Evolutionary conservation across 2,113 vertebrate species (phyloP).

Genomic region (Symphodus melops): DNA sequence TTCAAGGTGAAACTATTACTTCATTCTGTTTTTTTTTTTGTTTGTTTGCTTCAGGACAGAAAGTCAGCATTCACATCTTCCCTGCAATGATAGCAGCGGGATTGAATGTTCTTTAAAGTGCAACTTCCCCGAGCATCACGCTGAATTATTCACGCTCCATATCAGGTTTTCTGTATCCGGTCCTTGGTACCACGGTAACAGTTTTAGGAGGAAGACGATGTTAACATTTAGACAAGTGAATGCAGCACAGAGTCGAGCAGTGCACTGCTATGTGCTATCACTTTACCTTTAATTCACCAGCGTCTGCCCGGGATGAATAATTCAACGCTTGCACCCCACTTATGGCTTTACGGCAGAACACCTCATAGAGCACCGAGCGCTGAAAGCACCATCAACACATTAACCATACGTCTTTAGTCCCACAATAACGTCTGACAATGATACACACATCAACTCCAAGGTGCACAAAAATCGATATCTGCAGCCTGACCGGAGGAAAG

Average conservation of each 20-base stretch:
- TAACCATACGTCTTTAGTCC: background rate
- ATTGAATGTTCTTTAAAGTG: slow-evolving; percentile 41
- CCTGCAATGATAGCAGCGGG: slow-evolving; percentile 2
- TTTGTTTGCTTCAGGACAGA: background rate
- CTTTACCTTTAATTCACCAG: slow-evolving; percentile 80
- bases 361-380: background rate
- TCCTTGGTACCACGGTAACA: slow-evolving; percentile 33
- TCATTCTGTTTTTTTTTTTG: background rate
- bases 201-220: slow-evolving; percentile 52
- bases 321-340: slow-evolving; percentile 61
- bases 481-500: background rate
- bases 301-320: slow-evolving; percentile 73
- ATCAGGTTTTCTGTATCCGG: slow-evolving; percentile 58
- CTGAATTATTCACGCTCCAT: slow-evolving; percentile 67
- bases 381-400: slow-evolving; percentile 27
- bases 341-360: slow-evolving; percentile 44
- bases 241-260: slow-evolving; percentile 68
- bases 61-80: slow-evolving; percentile 3
- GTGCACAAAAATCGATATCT: background rate
- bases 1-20: background rate
- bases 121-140: slow-evolving; percentile 21
- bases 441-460: background rate
- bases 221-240: slow-evolving; percentile 75
- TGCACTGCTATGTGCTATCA: slow-evolving; percentile 64
- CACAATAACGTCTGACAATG: background rate